These are phyloP conservation scores for Pantala flavescens DNA, from an alignment of 1,140 invertebrate genomes.

Conservation along the genomic window DNA sequence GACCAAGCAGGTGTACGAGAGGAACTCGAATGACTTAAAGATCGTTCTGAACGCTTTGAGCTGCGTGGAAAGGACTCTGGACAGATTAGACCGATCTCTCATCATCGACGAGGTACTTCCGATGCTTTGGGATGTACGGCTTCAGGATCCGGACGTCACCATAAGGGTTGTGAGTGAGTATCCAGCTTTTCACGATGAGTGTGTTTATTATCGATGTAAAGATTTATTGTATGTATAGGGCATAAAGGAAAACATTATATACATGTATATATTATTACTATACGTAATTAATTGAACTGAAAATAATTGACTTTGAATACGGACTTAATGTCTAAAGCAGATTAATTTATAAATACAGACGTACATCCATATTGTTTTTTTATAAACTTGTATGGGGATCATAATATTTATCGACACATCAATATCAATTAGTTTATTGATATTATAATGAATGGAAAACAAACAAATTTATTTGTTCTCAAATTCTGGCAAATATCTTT, in stretches of 20 bases:
- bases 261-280: constrained; percentile 3
- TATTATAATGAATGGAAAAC: no score
- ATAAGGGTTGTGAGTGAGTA: constrained; percentile 74
- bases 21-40: constrained; percentile 66
- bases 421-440: no score
- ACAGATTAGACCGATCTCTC: constrained; percentile 73
- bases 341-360: no score
- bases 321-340: no score
- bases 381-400: no score
- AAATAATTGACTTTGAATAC: no score
- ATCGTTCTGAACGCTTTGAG: constrained; percentile 64
- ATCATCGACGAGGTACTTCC: constrained; percentile 89
- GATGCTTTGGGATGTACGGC: constrained; percentile 72
- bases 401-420: no score
- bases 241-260: not conserved
- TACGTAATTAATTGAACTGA: no score
- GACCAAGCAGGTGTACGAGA: constrained; percentile 77
- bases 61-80: constrained; percentile 66
- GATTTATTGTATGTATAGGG: not conserved
- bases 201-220: no score
- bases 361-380: no score
- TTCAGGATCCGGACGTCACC: constrained; percentile 74
- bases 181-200: not conserved
- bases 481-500: no score
- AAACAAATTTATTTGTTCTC: no score